Evolutionary conservation across 2,888 invertebrate species (phyloP).

Genomic region (Tetragonula carbonaria): DNA sequence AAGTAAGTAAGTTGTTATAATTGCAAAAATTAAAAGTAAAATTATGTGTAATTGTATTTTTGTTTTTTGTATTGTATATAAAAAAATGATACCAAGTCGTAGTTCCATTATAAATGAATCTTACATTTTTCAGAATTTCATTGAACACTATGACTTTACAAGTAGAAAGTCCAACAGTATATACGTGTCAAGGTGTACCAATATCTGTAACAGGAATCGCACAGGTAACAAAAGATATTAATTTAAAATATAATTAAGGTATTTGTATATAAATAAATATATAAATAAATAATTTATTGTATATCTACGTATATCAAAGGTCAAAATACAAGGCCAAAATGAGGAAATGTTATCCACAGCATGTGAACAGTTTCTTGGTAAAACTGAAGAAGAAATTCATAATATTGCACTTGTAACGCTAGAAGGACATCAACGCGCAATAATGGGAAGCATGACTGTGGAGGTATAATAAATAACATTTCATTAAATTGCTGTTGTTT

Average conservation of each 20-base stretch:
- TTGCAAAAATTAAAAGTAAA: not conserved
- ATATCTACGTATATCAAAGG: slow-evolving; percentile 84
- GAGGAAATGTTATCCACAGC: slow-evolving; percentile 95
- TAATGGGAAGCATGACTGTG: slow-evolving; percentile 98
- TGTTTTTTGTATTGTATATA: not conserved
- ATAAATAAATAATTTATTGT: not conserved
- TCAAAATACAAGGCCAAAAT: slow-evolving; percentile 95
- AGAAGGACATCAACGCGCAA: slow-evolving; percentile 97
- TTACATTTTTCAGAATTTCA: slow-evolving; percentile 89
- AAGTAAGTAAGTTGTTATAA: slow-evolving; percentile 84
- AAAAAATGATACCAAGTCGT: not conserved
- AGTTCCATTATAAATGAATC: not conserved
- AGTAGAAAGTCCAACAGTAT: slow-evolving; percentile 97
- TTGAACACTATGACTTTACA: slow-evolving; percentile 98
- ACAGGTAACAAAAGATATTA: slow-evolving; percentile 88
- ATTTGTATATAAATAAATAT: not conserved
- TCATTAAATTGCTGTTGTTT: not conserved
- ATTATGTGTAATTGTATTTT: not conserved
- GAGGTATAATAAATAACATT: slow-evolving; percentile 85
- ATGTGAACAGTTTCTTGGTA: slow-evolving; percentile 97
- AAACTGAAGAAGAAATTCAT: slow-evolving; percentile 94
- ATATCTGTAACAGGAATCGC: slow-evolving; percentile 99
- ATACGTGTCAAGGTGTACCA: slow-evolving; percentile 98
- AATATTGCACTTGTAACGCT: slow-evolving; percentile 96
- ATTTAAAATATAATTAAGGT: slow-evolving; percentile 13